A percentile compares a stretch with the other conserved stretches of the same genome.
phyloP scores from a whole-genome alignment of 2,888 invertebrate genomes.

The Polydrusus pterygomalis region DNA sequence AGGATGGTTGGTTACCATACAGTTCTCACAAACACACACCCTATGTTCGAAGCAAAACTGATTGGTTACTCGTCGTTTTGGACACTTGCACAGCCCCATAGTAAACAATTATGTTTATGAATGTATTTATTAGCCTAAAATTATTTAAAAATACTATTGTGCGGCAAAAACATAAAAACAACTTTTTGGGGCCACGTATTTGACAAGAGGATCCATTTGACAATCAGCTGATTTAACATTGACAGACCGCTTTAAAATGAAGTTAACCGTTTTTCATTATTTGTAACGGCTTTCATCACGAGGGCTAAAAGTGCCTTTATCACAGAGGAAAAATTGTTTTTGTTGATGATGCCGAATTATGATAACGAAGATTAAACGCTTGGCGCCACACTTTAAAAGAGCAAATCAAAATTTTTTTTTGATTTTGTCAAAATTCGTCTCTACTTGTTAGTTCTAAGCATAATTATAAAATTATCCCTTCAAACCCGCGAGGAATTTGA shows the following conservation, averaged over 20 bases:
- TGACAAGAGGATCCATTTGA: slow-evolving; percentile 11
- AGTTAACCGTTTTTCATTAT: background rate
- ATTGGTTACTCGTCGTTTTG: slow-evolving; percentile 96
- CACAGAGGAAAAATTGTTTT: background rate
- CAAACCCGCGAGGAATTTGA: background rate
- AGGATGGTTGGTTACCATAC: slow-evolving; percentile 96
- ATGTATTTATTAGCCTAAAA: background rate
- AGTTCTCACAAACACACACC: slow-evolving; percentile 99
- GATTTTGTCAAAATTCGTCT: slow-evolving; percentile 6
- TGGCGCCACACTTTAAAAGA: background rate
- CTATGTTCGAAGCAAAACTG: slow-evolving; percentile 99
- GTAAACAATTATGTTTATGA: slow-evolving; percentile 1
- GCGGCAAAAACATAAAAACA: background rate
- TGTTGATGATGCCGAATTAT: background rate
- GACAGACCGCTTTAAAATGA: background rate
- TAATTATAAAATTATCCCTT: slow-evolving; percentile 10
- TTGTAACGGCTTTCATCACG: background rate
- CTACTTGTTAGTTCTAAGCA: background rate
- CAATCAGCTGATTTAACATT: slow-evolving; percentile 18
- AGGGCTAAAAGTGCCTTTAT: background rate
- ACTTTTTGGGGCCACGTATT: slow-evolving; percentile 21
- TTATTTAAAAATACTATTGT: background rate
- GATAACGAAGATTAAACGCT: background rate
- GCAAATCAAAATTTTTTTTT: background rate
- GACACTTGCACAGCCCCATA: slow-evolving; percentile 99